Evolutionary conservation across 1,140 invertebrate genomes (phyloP), one percentile per base, ranked within the genome.

Genomic region (Leptopilina boulardi): DNA sequence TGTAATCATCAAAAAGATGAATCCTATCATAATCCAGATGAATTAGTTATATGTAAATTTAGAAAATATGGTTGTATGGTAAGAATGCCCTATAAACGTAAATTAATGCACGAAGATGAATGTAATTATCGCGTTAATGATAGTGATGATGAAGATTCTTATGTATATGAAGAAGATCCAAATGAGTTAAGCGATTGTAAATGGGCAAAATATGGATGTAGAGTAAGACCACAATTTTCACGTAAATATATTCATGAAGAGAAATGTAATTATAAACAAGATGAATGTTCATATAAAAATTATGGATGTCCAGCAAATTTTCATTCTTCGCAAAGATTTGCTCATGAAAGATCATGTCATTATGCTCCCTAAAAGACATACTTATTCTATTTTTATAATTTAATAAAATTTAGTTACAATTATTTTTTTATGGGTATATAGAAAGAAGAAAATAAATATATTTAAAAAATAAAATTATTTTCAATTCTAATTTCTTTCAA

Each of bases 191-290:
- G 82, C 0, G 66, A 81, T 9, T 85, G 84, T 47, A 41, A 51
- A 70, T 88, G 87, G 87, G 44, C 71, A 15, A 78, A 76, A 2
- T 72, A 81, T 41, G 87, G 87, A 5, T 89, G 87, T 18, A 81
- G 59, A 3, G 82, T 87, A 6, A 77, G 44, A 30, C 86, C 86
- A n/a, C 86, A 83, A 34, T 77, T 71, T 0, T 77, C 10, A 11
- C 77, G 76, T 6, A 79, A 77, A 47, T 73, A 78, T 21, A 73
- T 9, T 26, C 87, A 89, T 44, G 85, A 85, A 23, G 76, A 78
- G 41, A 87, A 85, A 34, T 89, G 88, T 66, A 87, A 88, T 77
- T 87, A 88, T 74, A 83, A 76, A 6, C 84, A 78, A 77, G 82
- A 85, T 66, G 77, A 82, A 19, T 87, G 87, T 66, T 9, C 19